Percentiles rank a stretch among this genome's conserved stretches.
Evolutionary conservation across 2,888 invertebrate genomes (phyloP).

Genomic region (Melanophora roralis): DNA sequence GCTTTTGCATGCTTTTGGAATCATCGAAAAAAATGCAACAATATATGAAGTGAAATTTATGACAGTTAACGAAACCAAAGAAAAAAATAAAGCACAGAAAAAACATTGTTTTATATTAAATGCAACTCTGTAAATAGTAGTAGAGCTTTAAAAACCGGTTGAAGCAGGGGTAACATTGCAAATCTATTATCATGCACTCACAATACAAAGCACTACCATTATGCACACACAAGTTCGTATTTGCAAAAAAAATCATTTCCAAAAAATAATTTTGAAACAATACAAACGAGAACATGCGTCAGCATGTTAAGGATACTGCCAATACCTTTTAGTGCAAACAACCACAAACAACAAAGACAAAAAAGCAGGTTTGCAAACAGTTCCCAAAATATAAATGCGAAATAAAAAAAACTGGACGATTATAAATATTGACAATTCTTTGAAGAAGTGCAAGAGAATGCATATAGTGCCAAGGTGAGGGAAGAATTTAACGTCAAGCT

Average conservation of each 20-base stretch:
- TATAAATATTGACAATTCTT: slow-evolving; percentile 60
- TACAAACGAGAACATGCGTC: slow-evolving; percentile 61
- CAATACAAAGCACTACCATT: slow-evolving; percentile 57
- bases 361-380: slow-evolving; percentile 37
- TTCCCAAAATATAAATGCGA: slow-evolving; percentile 21
- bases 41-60: slow-evolving; percentile 61
- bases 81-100: background rate
- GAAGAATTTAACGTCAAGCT: slow-evolving; percentile 15
- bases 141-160: slow-evolving; percentile 10
- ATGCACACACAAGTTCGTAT: slow-evolving; percentile 19
- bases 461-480: slow-evolving; percentile 16
- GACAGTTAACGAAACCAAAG: slow-evolving; percentile 45
- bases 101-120: slow-evolving; percentile 49
- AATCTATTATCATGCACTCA: slow-evolving; percentile 62
- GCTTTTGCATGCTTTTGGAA: background rate
- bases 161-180: slow-evolving; percentile 47
- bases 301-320: slow-evolving; percentile 60
- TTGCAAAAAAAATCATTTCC: slow-evolving; percentile 1
- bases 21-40: slow-evolving; percentile 26
- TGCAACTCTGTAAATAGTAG: slow-evolving; percentile 54
- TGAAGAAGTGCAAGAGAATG: slow-evolving; percentile 62
- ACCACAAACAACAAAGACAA: slow-evolving; percentile 43
- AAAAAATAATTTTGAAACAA: slow-evolving; percentile 13
- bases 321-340: slow-evolving; percentile 61
- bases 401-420: slow-evolving; percentile 39